Conservation (phyloP, 2,113 vertebrate species). For the Siniperca knerii region DNA sequence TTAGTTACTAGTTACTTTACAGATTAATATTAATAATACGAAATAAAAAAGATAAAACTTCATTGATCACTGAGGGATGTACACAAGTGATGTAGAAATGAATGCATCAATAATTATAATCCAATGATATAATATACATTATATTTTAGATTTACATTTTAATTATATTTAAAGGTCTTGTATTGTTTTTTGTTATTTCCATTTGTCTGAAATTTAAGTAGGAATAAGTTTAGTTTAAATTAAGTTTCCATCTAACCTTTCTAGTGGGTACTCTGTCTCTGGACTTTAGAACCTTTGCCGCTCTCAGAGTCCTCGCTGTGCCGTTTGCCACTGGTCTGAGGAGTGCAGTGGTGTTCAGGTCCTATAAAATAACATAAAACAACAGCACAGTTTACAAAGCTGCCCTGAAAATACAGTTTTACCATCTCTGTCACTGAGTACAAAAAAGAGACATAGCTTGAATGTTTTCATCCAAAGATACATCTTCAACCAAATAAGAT, state of each 20-base stretch:
- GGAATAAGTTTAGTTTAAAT: no score
- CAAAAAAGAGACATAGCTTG: background rate
- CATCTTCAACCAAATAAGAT: background rate
- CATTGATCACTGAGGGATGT: no score
- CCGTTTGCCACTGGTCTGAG: slow-evolving; percentile 77
- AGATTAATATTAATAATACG: no score
- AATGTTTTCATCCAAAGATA: background rate
- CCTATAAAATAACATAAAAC: slow-evolving; percentile 45
- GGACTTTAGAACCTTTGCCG: slow-evolving; percentile 78
- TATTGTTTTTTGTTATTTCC: background rate
- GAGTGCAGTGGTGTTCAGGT: slow-evolving; percentile 58
- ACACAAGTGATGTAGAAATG: no score
- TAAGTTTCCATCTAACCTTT: slow-evolving; percentile 46
- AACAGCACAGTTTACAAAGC: background rate
- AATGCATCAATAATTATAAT: no score
- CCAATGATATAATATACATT: no score
- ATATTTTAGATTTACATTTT: no score
- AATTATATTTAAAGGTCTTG: no score
- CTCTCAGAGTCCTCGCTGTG: slow-evolving; percentile 78
- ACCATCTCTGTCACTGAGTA: background rate
- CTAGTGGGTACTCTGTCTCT: slow-evolving; percentile 80
- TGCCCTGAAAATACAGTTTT: background rate
- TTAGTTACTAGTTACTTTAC: no score
- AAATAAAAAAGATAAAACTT: no score
- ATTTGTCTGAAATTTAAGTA: background rate